These are phyloP conservation scores for Marcusenius ussheri DNA, from an alignment of 2,113 vertebrate genomes.

Conservation along the genomic window DNA sequence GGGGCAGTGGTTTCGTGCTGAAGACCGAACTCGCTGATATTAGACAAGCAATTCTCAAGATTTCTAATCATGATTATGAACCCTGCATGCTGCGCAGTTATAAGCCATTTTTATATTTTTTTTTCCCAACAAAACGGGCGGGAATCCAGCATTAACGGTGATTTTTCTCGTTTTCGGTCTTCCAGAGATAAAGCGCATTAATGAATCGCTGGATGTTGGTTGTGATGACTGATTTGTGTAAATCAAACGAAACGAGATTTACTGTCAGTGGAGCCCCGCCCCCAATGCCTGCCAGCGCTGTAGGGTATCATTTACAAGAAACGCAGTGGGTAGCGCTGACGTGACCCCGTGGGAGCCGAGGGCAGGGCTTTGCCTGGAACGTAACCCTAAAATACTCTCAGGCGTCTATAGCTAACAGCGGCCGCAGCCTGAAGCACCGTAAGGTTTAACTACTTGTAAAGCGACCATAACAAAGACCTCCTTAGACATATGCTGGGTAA, in stretches of 20 bases:
- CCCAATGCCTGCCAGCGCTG: constrained; percentile 57
- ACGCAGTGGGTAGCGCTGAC: constrained; percentile 49
- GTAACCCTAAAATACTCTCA: constrained; percentile 6
- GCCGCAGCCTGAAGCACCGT: neutral
- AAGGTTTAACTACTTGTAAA: neutral
- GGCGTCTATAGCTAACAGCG: neutral
- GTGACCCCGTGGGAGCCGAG: constrained; percentile 18
- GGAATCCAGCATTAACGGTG: neutral
- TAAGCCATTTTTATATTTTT: neutral
- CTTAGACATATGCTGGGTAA: neutral
- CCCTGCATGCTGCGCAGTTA: neutral
- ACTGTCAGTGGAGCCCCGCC: constrained; percentile 49
- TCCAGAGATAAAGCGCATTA: constrained; percentile 21
- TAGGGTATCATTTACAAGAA: constrained; percentile 74
- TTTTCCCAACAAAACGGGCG: neutral
- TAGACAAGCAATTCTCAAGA: neutral
- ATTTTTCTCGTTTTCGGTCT: neutral
- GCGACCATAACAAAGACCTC: neutral
- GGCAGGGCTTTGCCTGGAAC: constrained; percentile 20
- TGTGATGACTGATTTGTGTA: constrained; percentile 44
- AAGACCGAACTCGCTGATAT: neutral
- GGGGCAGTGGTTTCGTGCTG: neutral
- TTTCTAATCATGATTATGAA: neutral
- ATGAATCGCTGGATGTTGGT: constrained; percentile 5
- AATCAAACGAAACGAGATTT: constrained; percentile 31